phyloP scores from a whole-genome alignment of 2,113 vertebrate species.

The Erpornis zantholeuca region DNA sequence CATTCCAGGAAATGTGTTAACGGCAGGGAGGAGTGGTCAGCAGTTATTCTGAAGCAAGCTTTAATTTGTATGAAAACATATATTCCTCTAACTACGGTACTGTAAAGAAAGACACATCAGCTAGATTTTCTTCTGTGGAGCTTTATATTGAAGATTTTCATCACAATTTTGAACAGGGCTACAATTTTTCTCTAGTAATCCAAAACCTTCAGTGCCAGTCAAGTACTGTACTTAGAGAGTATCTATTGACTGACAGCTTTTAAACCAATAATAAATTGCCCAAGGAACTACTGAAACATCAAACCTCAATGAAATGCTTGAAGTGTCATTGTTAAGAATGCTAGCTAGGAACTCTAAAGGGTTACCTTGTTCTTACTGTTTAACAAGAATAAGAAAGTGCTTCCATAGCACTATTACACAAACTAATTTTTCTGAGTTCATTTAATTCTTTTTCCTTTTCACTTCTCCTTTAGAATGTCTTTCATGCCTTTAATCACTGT shows the following conservation, averaged over 20 bases:
- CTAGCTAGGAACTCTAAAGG: neutral
- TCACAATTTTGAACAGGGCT: neutral
- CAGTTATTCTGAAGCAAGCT: neutral
- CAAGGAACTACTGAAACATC: constrained; percentile 35
- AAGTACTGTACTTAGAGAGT: neutral
- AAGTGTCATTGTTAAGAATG: neutral
- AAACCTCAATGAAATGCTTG: constrained; percentile 9
- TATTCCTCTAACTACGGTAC: neutral
- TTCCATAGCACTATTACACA: neutral
- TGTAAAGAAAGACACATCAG: neutral
- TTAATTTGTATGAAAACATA: neutral
- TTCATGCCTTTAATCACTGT: neutral
- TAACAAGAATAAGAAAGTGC: constrained; percentile 47
- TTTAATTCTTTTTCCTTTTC: constrained; percentile 30
- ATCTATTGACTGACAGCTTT: constrained; percentile 35
- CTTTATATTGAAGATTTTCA: neutral
- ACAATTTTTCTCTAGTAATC: neutral
- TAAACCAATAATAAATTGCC: constrained; percentile 38
- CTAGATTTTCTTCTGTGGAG: neutral
- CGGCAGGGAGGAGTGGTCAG: rapidly evolving
- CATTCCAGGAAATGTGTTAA: neutral
- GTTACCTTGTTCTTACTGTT: constrained; percentile 1
- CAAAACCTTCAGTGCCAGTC: neutral
- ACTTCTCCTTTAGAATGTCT: constrained; percentile 23
- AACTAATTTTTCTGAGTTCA: neutral